Base-by-base conservation (phyloP, 2,888 invertebrate genomes). In the Rhodophaea formosa region DNA sequence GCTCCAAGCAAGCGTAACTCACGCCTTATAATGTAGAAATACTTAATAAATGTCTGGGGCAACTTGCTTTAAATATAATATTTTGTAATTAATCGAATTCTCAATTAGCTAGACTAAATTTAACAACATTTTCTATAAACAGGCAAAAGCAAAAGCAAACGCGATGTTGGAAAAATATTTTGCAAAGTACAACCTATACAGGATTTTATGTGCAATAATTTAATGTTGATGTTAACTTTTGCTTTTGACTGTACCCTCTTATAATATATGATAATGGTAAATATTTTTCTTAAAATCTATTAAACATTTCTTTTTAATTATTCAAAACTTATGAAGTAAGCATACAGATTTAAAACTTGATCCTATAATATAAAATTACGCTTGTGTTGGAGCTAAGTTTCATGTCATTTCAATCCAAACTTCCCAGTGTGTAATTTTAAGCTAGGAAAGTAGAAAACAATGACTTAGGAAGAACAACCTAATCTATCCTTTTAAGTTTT, bases 391-490 rank as follows among this genome's bases (percentile, higher is more conserved):
- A 51, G 51, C 17, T 51, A 51, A 15, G 16, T 51, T 35, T 39
- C 17, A 17, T 51, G 49, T 3, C 32, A 15, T 49, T 8, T 32
- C 17, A 35, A 51, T 35, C 17, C 51, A 17, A 30, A 30, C n/a
- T 16, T 23, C 15, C 16, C 56, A 39, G 10, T 8, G 8, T 42
- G 10, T n/a, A 15, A 32, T 16, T 43, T 43, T 10, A 42, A 56
- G n/a, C 23, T 32, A 46, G 54, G 56, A 53, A 45, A 58, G 30
- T 56, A 67, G 64, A 71, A 65, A 64, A 60, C 44, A 61, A 67
- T 71, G 62, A 69, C 61, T 71, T 67, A 71, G 74, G 66, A 72
- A 75, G 72, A 79, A 70, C 75, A 78, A 82, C 70, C 69, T 79
- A 84, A 69, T 8, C 73, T 76, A 74, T 64, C 30, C 42, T 49